Base-by-base conservation (phyloP, 2,888 invertebrate genomes). In the Papilio gigon region DNA sequence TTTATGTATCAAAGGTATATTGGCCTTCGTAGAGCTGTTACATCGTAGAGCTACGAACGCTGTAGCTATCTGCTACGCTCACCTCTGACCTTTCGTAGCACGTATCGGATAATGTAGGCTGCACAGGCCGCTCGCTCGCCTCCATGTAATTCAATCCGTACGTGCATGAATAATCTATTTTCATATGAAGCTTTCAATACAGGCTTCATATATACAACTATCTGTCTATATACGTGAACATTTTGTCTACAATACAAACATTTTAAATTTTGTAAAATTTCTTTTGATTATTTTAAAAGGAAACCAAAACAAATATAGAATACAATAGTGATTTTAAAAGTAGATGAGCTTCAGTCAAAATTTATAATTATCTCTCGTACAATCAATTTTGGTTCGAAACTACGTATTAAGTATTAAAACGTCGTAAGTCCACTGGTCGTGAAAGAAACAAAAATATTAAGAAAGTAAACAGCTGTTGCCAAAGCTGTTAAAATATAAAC, bases 111-210 rank as follows among this genome's bases (percentile, higher is more conserved):
- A 80, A 77, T 77, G 73, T 75, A 76, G 70, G 77, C 74, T 70
- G 71, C 70, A 71, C 71, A 72, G 70, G 63, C 74, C 76, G 63
- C 74, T 76, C 70, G 62, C 75, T 75, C 70, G 75, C 77, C 77
- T 81, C 76, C 73, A 75, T 77, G 80, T 84, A 84, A 87, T 86
- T 87, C 81, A 87, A 86, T 84, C 77, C 82, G 81, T 79, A 79
- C 81, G 80, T 79, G 82, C 81, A 83, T 84, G 84, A 83, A 86
- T 85, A 84, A 84, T 80, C 80, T 78, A 82, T 83, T 79, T 78
- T 77, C 79, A 73, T 73, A 74, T 47, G 40, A 71, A 61, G 71
- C 68, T 70, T 71, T 69, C 64, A 58, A 70, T 65, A 47, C 42
- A 70, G 53, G 53, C 64, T 58, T 35, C 11, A 12, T 20, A 35